These are phyloP conservation scores for Thamnophis sirtalis DNA, from an alignment of 2,113 vertebrate species.

Conservation along the genomic window DNA sequence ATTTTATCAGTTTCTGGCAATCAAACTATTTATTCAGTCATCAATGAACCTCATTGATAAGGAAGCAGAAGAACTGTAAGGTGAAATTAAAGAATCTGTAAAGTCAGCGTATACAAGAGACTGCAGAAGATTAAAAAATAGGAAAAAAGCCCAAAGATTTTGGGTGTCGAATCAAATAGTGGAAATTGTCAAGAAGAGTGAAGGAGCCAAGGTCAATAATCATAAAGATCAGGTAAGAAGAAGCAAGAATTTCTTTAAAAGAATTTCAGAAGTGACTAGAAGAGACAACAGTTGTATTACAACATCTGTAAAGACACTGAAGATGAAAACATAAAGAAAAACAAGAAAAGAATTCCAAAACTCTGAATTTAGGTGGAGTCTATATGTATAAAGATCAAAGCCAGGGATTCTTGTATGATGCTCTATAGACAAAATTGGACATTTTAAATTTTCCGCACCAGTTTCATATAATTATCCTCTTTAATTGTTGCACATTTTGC, in stretches of 20 bases:
- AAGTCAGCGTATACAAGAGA: not conserved
- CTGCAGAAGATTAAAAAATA: not conserved
- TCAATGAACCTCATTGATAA: not conserved
- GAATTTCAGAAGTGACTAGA: not conserved
- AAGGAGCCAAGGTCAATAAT: not conserved
- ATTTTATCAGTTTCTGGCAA: not conserved
- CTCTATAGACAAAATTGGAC: not conserved
- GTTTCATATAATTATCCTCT: too few relatives aligned
- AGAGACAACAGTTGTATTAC: not conserved
- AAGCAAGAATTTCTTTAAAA: not conserved
- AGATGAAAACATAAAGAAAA: not conserved
- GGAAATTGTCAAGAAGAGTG: not conserved
- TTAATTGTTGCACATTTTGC: too few relatives aligned
- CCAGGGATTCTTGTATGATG: not conserved
- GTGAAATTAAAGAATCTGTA: not conserved
- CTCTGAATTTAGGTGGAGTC: not conserved
- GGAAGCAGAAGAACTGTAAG: not conserved
- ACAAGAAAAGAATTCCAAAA: not conserved
- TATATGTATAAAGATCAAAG: not conserved
- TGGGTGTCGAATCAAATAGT: not conserved
- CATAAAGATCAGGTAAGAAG: not conserved
- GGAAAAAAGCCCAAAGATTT: not conserved
- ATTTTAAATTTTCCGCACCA: not conserved
- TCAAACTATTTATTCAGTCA: not conserved
- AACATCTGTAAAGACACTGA: not conserved